Evolutionary conservation across 2,888 invertebrate species (phyloP).

Genomic region (Chrysina gloriosa): DNA sequence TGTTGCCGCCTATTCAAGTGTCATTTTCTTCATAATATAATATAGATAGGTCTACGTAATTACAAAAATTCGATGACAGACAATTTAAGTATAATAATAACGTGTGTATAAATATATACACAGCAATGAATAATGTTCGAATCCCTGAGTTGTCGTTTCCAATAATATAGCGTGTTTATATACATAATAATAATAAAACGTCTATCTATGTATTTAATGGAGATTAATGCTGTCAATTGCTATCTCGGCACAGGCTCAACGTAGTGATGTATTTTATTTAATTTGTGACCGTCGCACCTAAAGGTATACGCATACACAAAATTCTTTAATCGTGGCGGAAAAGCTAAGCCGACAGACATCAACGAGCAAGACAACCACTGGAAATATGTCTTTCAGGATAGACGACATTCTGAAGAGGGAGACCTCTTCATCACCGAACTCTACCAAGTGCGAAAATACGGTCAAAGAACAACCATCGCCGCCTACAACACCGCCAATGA

Average conservation of each 20-base stretch:
- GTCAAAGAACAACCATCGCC: slow-evolving; percentile 26
- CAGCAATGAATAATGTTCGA: slow-evolving; percentile 1
- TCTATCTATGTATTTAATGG: slow-evolving; percentile 26
- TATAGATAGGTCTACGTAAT: neutral
- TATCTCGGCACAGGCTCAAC: slow-evolving; percentile 49
- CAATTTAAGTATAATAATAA: slow-evolving; percentile 16
- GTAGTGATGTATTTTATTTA: slow-evolving; percentile 44
- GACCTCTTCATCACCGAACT: slow-evolving; percentile 18
- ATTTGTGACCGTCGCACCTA: slow-evolving; percentile 44
- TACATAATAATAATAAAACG: slow-evolving; percentile 29
- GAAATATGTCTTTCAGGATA: slow-evolving; percentile 58
- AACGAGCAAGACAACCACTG: neutral
- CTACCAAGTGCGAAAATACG: slow-evolving; percentile 24
- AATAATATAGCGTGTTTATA: slow-evolving; percentile 16
- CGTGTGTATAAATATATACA: slow-evolving; percentile 14
- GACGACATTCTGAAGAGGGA: slow-evolving; percentile 57
- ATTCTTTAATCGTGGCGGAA: slow-evolving; percentile 5
- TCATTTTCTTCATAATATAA: neutral
- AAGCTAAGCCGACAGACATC: neutral
- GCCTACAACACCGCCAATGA: slow-evolving; percentile 14
- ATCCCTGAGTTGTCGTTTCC: slow-evolving; percentile 20
- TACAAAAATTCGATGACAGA: slow-evolving; percentile 8
- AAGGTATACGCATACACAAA: slow-evolving; percentile 13
- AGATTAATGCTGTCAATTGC: slow-evolving; percentile 47
- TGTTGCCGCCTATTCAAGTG: slow-evolving; percentile 15